Evolutionary conservation across 2,888 invertebrate species (phyloP), one percentile per base, ranked within the genome.

Genomic region (Leptura quadrifasciata): DNA sequence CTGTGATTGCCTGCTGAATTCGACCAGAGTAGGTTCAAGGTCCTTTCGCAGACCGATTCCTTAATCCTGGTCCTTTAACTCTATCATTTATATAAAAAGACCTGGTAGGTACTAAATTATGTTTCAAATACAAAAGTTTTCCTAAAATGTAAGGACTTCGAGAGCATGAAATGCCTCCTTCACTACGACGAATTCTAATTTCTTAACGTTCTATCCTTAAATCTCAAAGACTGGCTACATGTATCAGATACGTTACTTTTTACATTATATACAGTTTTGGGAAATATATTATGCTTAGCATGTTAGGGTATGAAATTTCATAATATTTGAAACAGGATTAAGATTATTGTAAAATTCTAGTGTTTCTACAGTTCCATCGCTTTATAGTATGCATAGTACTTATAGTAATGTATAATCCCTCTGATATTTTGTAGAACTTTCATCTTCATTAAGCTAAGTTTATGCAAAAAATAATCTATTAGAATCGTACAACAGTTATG

Each of bases 1-100:
- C 70, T 27, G 60, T 70, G 70, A 70, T 70, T 70, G 70, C 70
- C 70, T 70, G 70, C 70, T 70, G 70, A 70, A 70, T 70, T 70
- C 70, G 60, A 70, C 70, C 47, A 70, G 70, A 69, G 70, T 55
- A 60, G 70, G 70, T 70, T 70, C 70, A 70, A 70, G 70, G 70
- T 60, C 70, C 60, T 21, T 70, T 70, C 39, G 60, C 70, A 70
- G 58, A 60, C 55, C 47, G 35, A 70, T 70, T 70, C 55, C 60
- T 70, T 70, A 60, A 70, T 70, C 58, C 70, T 58, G 47, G 47
- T 60, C 60, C 70, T 70, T 70, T 70, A 70, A 70, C 31, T 60
- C 60, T 47, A 70, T 58, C 70, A 70, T 31, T 60, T 58, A 60
- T 70, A 70, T 70, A 60, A 70, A 58, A 70, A 55, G 15, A 39